These are phyloP conservation scores for Dipodomys ordii DNA, from an alignment of 2,113 vertebrate genomes.

Conservation along the genomic window DNA sequence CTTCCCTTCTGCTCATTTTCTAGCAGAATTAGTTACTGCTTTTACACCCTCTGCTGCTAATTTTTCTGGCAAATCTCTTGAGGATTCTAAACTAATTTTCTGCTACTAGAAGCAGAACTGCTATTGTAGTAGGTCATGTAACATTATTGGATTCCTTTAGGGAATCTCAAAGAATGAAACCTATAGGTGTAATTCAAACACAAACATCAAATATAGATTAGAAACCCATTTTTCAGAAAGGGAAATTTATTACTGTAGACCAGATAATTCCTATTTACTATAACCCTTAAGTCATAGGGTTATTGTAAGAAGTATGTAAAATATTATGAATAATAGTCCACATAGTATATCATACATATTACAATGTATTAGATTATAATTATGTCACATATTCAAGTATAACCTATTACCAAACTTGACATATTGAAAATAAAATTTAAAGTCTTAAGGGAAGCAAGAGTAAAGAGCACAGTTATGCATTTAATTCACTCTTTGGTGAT, in stretches of 20 bases:
- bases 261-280: constrained; percentile 22
- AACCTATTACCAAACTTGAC: not conserved
- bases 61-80: constrained; percentile 74
- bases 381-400: constrained; percentile 4
- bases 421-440: constrained; percentile 27
- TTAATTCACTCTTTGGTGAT: constrained; percentile 28
- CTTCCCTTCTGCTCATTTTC: constrained; percentile 72
- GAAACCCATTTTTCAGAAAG: constrained; percentile 49
- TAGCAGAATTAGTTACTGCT: constrained; percentile 69
- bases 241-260: constrained; percentile 40
- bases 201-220: constrained; percentile 64
- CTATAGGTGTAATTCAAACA: constrained; percentile 27
- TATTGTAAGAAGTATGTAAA: not conserved
- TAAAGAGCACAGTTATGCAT: not conserved
- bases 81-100: constrained; percentile 76
- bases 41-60: constrained; percentile 73
- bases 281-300: not conserved
- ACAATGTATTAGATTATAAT: not conserved
- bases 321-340: not conserved
- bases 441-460: not conserved
- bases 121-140: constrained; percentile 61
- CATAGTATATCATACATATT: not conserved
- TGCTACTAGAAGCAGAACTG: constrained; percentile 74
- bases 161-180: constrained; percentile 56
- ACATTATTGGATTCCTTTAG: constrained; percentile 67